phyloP scores from a whole-genome alignment of 1,140 invertebrate species.

The Palaemon carinicauda region DNA sequence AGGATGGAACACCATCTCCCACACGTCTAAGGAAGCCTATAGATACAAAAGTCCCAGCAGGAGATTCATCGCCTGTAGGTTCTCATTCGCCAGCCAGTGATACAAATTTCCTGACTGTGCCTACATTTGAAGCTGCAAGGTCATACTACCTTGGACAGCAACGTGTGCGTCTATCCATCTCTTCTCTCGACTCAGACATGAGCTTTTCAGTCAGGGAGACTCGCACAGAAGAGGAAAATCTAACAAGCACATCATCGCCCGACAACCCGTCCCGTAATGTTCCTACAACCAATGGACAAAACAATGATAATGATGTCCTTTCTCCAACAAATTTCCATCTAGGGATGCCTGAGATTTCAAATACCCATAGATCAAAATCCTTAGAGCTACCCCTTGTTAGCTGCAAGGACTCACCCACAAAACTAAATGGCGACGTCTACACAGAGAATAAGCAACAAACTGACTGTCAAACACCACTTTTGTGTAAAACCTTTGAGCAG shows the following conservation, averaged over 20 bases:
- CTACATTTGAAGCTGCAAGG: conserved; percentile 57
- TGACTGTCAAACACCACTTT: conserved; percentile 46
- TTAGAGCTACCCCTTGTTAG: conserved; percentile 3
- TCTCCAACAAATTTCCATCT: background rate
- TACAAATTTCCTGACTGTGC: conserved; percentile 58
- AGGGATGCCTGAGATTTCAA: background rate
- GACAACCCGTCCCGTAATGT: conserved; percentile 7
- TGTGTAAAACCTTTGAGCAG: conserved; percentile 57
- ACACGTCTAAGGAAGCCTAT: conserved; percentile 48
- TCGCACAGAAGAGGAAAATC: conserved; percentile 23
- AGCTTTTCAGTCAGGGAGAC: conserved; percentile 3
- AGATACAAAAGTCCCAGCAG: background rate
- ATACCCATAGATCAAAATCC: conserved; percentile 18
- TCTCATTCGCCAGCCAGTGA: conserved; percentile 42
- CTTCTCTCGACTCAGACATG: conserved; percentile 48
- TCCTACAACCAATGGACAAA: background rate
- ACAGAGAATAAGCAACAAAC: conserved; percentile 6
- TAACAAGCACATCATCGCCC: conserved; percentile 12
- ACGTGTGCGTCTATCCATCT: conserved; percentile 38
- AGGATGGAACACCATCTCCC: conserved; percentile 54
- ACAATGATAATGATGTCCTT: background rate
- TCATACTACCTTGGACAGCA: conserved; percentile 37
- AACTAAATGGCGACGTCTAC: background rate
- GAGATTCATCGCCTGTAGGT: background rate
- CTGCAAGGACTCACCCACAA: background rate